Evolutionary conservation across 2,113 vertebrate species (phyloP), one percentile per base, ranked within the genome.

Genomic region (Bambusicola thoracicus): DNA sequence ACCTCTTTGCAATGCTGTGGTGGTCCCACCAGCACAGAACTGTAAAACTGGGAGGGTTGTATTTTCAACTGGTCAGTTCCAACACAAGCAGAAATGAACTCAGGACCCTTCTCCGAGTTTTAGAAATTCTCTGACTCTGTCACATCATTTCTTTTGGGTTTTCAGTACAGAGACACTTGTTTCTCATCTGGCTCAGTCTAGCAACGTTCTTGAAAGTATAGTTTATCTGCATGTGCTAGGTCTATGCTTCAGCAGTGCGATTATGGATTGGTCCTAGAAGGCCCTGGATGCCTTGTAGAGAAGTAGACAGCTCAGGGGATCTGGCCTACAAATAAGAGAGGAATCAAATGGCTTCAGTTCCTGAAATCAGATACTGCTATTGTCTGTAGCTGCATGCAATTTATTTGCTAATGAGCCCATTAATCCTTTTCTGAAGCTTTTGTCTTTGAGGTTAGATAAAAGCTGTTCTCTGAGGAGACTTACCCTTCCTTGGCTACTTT

Each of bases 381-480:
- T 87, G 65, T 86, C 68, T 81, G 36, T 38, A 70, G 61, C 59
- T 67, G 34, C 44, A 44, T 36, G 24, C 27, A 84, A 53, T 70
- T 62, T 58, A 29, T 94, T 90, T 94, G 61, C 75, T 84, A 82
- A 93, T 63, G 59, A 81, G 55, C 66, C 82, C 34, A 43, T 80
- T 81, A 81, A 82, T 73, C 41, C 46, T 70, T 65, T 4, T 93
- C 74, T 74, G 58, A 83, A 72, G 40, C 48, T 63, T 51, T 91
- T 84, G 81, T 61, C 63, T 93, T 94, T 93, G 91, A 87, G 51
- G 87, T 93, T 70, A 92, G 79, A 94, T 81, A 95, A 81, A 85
- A 76, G 58, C 34, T 81, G 44, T 89, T 89, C 66, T 61, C 66
- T 5, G 30, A 21, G 79, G 63, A 75, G 25, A 8, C 4, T 67